phyloP scores from a whole-genome alignment of 2,113 vertebrate species.

The Thinocorus orbignyianus region DNA sequence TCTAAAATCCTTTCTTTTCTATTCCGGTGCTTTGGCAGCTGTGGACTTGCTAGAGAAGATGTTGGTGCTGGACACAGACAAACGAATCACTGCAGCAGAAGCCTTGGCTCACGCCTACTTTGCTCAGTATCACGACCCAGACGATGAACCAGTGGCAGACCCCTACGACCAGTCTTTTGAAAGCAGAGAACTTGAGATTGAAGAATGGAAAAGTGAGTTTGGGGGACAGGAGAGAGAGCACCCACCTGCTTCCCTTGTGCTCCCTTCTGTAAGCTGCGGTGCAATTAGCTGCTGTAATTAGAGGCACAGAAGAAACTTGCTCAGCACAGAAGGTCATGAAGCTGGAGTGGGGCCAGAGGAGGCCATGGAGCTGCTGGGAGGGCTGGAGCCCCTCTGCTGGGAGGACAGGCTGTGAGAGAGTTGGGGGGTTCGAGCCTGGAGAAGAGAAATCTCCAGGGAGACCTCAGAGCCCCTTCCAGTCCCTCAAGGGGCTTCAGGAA shows the following conservation, averaged over 20 bases:
- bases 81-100: conserved; percentile 91
- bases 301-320: neutral
- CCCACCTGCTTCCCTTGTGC: neutral
- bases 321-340: too few species aligned
- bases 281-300: neutral
- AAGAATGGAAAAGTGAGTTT: conserved; percentile 96
- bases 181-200: conserved; percentile 94
- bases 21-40: conserved; percentile 70
- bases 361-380: too few species aligned
- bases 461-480: too few species aligned
- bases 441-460: too few species aligned
- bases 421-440: too few species aligned
- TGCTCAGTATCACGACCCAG: conserved; percentile 94
- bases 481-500: too few species aligned
- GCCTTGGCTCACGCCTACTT: conserved; percentile 93
- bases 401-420: too few species aligned
- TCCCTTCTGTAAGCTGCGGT: accelerated
- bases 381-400: too few species aligned
- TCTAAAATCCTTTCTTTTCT: neutral
- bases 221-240: neutral
- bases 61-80: conserved; percentile 97
- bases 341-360: too few species aligned
- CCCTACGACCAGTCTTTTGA: conserved; percentile 98
- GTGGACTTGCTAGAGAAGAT: conserved; percentile 98
- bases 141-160: conserved; percentile 94